Base-by-base conservation (phyloP, 2,888 invertebrate genomes). In the Trissolcus brochymenae region DNA sequence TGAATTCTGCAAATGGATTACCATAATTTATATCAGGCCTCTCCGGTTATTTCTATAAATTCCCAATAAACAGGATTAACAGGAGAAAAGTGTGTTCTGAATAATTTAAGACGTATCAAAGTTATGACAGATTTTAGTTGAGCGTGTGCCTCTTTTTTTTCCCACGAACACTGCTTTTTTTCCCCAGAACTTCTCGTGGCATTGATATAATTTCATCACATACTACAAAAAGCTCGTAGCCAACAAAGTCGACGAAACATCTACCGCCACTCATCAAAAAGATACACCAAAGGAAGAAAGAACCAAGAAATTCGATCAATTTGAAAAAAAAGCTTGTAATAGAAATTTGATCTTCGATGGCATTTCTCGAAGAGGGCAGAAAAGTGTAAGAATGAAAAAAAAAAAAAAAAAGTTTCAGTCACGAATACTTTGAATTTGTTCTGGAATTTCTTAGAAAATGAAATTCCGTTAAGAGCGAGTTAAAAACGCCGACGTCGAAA, bases 21-120 rank as follows among this genome's bases (percentile, higher is more conserved):
- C 54, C 74, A 75, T 75, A 75, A 75, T 68, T 75, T 75, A 68
- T 67, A 67, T 67, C 67, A 54, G 40, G 11, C 62, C 46, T 46
- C 62, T 61, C 67, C 67, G 64, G 53, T 16, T 64, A 51, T 64
- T 75, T 68, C 59, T 59, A 68, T 68, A 68, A 64, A 68, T 68
- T 67, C 51, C 25, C 73, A 66, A 73, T 66, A 73, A 66, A 61
- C 66, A 53, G 17, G 54, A n/a, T n/a, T n/a, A n/a, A n/a, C n/a
- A 29, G 53, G 43, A 51, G 55, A 50, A 40, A 65, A 65, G 40
- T 43, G 65, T 46, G 55, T 61, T 73, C 17, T 61, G 73, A 73
- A 73, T 73, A 73, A 73, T 66, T 66, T 66, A 66, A 61, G 43
- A 49, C 35, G 40, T 16, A 17, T 64, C 59, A 21, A 29, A 59